Evolutionary conservation across 2,888 invertebrate species (phyloP), one percentile per base, ranked within the genome.

Genomic region (Anaspis maculata): DNA sequence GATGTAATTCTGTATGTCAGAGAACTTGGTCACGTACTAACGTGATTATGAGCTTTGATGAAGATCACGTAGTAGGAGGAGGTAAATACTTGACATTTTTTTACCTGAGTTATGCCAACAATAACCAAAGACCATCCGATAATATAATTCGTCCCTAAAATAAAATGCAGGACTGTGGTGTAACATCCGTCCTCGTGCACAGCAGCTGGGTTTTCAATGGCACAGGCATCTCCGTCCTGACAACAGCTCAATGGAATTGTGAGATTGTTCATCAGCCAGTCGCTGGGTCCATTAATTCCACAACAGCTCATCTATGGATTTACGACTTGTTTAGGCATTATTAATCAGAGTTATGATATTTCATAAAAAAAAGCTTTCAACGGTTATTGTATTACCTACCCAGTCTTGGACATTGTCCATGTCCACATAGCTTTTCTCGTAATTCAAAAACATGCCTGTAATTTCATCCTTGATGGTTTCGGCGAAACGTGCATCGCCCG

Each of bases 301-400:
- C 48, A 48, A 36, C 48, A 48, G 5, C 25, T 27, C 37, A 48
- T 13, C 48, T 46, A 23, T n/a, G n/a, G n/a, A n/a, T n/a, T n/a
- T n/a, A n/a, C n/a, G n/a, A n/a, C n/a, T n/a, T n/a, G n/a, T n/a
- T n/a, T n/a, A n/a, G n/a, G n/a, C n/a, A n/a, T n/a, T n/a, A n/a
- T n/a, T n/a, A n/a, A n/a, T n/a, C n/a, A n/a, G n/a, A n/a, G n/a
- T n/a, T n/a, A n/a, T n/a, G n/a, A n/a, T n/a, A n/a, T n/a, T n/a
- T n/a, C n/a, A n/a, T n/a, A 15, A 44, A 40, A 24, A 24, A 24
- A 9, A 6, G 9, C 6, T 19, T 22, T n/a, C 15, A 13, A 23
- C 10, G 22, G 27, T 13, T 34, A n/a, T 24, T 25, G 6, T 22
- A n/a, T 30, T 25, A 31, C 39, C 32, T 27, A 45, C 44, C 32